A percentile compares a stretch with the other conserved stretches of the same genome.
Conservation (phyloP, 2,113 vertebrate genomes). For the Proterorhinus semilunaris region DNA sequence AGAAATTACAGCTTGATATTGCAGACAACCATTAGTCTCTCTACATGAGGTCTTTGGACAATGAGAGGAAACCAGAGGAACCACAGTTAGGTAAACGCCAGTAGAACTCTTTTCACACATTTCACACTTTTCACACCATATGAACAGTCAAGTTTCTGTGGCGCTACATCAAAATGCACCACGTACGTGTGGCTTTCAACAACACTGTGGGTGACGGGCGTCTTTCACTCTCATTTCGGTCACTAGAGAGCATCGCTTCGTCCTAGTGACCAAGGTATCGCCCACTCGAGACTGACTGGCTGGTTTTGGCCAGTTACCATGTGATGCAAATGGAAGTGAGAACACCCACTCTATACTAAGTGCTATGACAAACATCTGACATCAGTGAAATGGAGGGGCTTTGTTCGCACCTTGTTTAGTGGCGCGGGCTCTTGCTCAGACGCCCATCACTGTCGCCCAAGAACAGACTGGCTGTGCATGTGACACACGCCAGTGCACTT, state of each 20-base stretch:
- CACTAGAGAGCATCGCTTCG: slow-evolving; percentile 11
- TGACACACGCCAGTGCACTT: background rate
- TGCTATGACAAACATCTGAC: slow-evolving; percentile 62
- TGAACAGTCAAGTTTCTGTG: background rate
- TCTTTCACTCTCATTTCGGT: slow-evolving; percentile 4
- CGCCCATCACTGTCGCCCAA: background rate
- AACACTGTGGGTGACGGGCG: background rate
- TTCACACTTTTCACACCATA: background rate
- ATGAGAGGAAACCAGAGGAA: background rate
- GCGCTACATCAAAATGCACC: slow-evolving; percentile 4
- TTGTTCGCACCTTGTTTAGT: slow-evolving; percentile 39
- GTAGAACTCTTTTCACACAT: background rate
- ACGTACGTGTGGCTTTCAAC: background rate
- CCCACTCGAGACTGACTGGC: slow-evolving; percentile 59
- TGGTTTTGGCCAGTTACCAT: slow-evolving; percentile 56
- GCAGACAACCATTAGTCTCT: background rate
- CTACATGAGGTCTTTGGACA: background rate
- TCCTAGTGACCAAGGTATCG: slow-evolving; percentile 49
- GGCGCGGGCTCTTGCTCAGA: slow-evolving; percentile 12
- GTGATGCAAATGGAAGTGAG: slow-evolving; percentile 73
- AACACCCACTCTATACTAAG: slow-evolving; percentile 51
- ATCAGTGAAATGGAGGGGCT: slow-evolving; percentile 57
- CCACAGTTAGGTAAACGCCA: background rate
- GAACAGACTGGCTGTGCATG: background rate
- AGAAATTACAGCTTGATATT: no score